Base-by-base conservation (phyloP, 2,888 invertebrate species). In the Listrodromus nycthemerus region DNA sequence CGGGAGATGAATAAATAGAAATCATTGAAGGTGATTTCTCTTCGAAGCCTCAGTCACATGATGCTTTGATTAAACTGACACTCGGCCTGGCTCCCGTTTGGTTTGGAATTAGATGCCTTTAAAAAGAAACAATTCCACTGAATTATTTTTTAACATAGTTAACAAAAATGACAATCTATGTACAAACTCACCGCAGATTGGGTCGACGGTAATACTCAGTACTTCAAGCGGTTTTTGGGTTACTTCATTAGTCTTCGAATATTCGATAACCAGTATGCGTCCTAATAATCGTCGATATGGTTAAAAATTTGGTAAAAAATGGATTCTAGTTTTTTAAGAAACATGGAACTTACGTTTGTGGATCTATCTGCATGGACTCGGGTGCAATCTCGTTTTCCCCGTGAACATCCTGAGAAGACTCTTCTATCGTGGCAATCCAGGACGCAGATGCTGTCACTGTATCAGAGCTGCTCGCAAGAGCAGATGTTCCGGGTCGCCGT, bases 171-270 rank as follows among this genome's bases (percentile, higher is more conserved):
- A 21, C 3, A 3, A 55, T 24, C 21, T 21, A 3, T 4, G 13
- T 55, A 21, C 13, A 10, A 5, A 55, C 24, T 55, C 24, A 55
- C 55, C 55, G 21, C 10, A 55, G 1, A 3, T 55, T 13, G 13
- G 13, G 1, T 55, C 3, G 2, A 4, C 21, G 3, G 30, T 92
- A 92, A 82, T 91, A 89, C 45, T 92, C 92, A 7, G 92, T 91
- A 85, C 92, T 92, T 86, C 92, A 88, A 1, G 92, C 88, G 2
- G 92, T 92, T 85, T 92, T 45, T 90, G 19, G 92, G 88, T 41
- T 92, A 87, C 84, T 92, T 92, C 79, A 13, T 55, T 24, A 21
- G 24, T 10, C 21, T 21, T 55, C 21, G 24, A 55, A 55, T 13
- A 55, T 10, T 55, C 1, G 3, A 24, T 10, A 10, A 55, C 24